A percentile compares a stretch with the other conserved stretches of the same genome.
These are phyloP conservation scores for Odocoileus virginianus DNA, from an alignment of 2,113 vertebrate genomes.

Conservation along the genomic window DNA sequence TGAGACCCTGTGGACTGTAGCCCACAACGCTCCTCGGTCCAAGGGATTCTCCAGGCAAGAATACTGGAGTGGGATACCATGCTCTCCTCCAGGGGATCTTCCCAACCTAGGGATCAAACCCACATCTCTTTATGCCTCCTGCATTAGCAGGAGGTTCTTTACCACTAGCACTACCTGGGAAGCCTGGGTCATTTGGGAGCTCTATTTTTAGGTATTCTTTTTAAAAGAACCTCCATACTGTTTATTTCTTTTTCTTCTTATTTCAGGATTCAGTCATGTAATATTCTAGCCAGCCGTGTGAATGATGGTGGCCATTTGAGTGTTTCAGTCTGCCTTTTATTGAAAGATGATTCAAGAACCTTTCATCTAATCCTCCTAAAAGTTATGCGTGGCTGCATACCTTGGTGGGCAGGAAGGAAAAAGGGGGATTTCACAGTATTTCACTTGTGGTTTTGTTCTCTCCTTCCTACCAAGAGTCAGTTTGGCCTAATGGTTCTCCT, in stretches of 20 bases:
- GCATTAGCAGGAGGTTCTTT: not conserved
- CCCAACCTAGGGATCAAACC: not conserved
- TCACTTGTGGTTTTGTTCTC: not conserved
- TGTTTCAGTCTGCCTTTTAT: not conserved
- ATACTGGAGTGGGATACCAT: not conserved
- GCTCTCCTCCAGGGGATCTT: not conserved
- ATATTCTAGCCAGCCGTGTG: not conserved
- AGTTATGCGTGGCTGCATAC: accelerated
- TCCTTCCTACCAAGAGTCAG: not conserved
- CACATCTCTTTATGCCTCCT: not conserved
- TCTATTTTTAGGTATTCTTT: not conserved
- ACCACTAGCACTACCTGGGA: not conserved
- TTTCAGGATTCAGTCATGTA: not conserved
- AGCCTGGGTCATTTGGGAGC: not conserved
- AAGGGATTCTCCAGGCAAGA: not conserved
- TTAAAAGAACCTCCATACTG: not conserved
- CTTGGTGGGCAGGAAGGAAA: not conserved
- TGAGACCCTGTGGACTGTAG: not conserved
- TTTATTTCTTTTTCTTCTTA: not conserved
- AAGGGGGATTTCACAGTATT: not conserved
- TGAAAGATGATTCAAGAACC: not conserved
- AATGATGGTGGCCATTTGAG: no score
- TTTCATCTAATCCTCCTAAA: not conserved
- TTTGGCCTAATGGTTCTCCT: not conserved
- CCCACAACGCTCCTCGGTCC: not conserved